Conservation (phyloP, 2,113 vertebrate species). For the Ictalurus furcatus region DNA sequence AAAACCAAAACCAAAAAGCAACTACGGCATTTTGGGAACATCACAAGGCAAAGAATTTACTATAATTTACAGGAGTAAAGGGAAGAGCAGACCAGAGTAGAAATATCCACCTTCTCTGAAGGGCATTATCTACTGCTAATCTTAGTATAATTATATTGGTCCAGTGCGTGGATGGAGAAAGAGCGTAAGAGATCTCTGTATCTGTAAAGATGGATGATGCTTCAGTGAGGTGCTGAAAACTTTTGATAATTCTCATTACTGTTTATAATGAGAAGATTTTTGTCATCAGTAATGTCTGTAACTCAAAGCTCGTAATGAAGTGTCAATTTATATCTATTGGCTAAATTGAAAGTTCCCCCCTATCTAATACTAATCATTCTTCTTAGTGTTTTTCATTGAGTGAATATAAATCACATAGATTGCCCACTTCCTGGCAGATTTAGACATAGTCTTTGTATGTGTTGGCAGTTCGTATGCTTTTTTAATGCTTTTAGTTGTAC, state of each 20-base stretch:
- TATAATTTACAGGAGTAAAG: conserved; percentile 9
- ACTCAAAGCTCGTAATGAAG: not conserved
- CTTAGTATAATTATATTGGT: conserved; percentile 23
- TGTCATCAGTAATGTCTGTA: conserved; percentile 9
- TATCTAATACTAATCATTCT: conserved; percentile 13
- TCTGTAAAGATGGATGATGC: not conserved
- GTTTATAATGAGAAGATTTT: conserved; percentile 1
- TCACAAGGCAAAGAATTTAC: conserved; percentile 25
- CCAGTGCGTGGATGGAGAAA: not conserved
- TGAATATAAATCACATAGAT: conserved; percentile 33
- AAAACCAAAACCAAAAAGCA: conserved; percentile 21
- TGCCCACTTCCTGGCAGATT: conserved; percentile 21
- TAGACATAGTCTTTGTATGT: conserved; percentile 27
- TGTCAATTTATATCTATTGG: conserved; percentile 16
- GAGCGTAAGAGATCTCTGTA: not conserved
- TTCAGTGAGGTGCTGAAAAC: conserved; percentile 8
- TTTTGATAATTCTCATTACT: not conserved
- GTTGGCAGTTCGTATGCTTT: conserved; percentile 26
- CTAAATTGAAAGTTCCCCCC: conserved; percentile 18
- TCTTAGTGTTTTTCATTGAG: conserved; percentile 28
- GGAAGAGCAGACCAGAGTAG: not conserved
- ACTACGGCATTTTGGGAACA: conserved; percentile 30
- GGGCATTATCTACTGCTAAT: not conserved
- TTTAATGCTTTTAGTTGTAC: conserved; percentile 42
- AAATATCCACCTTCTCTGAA: conserved; percentile 20